These are phyloP conservation scores for Penaeus chinensis DNA, from an alignment of 1,140 invertebrate genomes.

Conservation along the genomic window DNA sequence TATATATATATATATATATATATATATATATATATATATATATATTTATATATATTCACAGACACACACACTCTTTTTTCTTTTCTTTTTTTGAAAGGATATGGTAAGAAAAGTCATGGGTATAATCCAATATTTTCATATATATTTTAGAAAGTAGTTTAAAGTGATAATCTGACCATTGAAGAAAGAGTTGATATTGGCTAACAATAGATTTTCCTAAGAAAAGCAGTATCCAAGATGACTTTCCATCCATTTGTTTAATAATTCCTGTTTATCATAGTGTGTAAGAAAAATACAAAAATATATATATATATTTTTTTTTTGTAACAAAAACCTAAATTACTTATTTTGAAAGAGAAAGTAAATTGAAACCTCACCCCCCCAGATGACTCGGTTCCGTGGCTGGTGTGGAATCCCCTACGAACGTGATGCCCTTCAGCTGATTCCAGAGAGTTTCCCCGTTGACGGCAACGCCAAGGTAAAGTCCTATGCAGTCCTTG, in stretches of 20 bases:
- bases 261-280: too few relatives aligned
- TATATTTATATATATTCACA: not conserved
- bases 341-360: not conserved
- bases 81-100: not conserved
- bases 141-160: too few relatives aligned
- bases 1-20: too few relatives aligned
- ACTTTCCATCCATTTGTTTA: too few relatives aligned
- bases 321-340: not conserved
- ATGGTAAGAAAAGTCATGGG: not conserved
- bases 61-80: not conserved
- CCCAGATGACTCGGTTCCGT: slow-evolving; percentile 74
- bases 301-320: too few relatives aligned
- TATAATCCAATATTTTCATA: too few relatives aligned
- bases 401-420: slow-evolving; percentile 79
- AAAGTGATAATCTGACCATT: too few relatives aligned
- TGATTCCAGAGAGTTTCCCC: slow-evolving; percentile 39
- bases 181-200: too few relatives aligned
- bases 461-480: slow-evolving; percentile 4
- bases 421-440: slow-evolving; percentile 67
- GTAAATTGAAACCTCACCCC: not conserved
- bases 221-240: too few relatives aligned
- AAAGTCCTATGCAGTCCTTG: not conserved
- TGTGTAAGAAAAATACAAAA: too few relatives aligned
- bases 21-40: too few relatives aligned
- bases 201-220: too few relatives aligned